Base-by-base conservation (phyloP, 2,113 vertebrate species). In the Arizona elegans region DNA sequence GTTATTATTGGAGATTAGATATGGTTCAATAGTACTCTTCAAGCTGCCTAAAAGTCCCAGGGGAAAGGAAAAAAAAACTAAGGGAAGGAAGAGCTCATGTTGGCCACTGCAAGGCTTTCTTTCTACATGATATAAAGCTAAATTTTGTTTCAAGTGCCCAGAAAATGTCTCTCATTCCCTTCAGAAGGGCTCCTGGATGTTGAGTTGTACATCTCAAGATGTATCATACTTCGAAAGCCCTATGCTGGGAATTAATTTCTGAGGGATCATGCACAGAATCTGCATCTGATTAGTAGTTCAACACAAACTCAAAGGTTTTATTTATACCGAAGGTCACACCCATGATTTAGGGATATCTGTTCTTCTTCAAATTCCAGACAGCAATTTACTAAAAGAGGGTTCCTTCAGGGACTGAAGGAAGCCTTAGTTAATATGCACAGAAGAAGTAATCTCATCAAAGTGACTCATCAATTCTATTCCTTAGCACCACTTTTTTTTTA, bases 131-230 rank as follows among this genome's bases (percentile, higher is more conserved):
- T 81, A 15, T 81, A 81, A 81, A 81, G 33, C 91, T 0, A 0
- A 92, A 91, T 29, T 38, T 91, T 59, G 89, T 85, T 55, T 86
- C 89, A 10, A 0, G 11, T 90, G 85, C 29, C 75, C 7, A 91
- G 47, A 92, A 88, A 86, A 70, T 43, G 81, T 55, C 54, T 70
- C 81, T 33, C 17, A 1, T 55, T 90, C 65, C 19, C 9, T 91
- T 58, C 55, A 1, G 21, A 81, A 93, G 50, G n/a, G 9, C 10
- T 93, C 62, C 92, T 89, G 29, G 92, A 89, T 75, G 90, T 94
- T 1, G 90, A 52, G 43, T 19, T 91, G 90, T 62, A 62, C 24
- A 6, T 24, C 56, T 90, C 38, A 62, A 54, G 29, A 3, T 1
- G 53, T 11, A 33, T 19, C 21, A 56, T 12, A 47, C 11, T 3